phyloP scores from a whole-genome alignment of 2,113 vertebrate genomes.

The Percina caprodes region DNA sequence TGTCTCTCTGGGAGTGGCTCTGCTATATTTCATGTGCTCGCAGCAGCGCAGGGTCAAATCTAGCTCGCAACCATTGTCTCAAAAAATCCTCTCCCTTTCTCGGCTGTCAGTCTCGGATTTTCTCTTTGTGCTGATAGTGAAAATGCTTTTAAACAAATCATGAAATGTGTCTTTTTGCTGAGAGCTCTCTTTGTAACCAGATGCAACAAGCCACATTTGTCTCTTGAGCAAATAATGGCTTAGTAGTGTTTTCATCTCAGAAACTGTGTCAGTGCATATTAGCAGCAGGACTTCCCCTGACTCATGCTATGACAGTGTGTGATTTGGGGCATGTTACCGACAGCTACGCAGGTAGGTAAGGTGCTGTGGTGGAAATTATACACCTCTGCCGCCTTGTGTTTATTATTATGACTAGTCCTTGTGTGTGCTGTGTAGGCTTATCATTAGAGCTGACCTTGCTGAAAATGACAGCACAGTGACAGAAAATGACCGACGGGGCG shows the following conservation, averaged over 20 bases:
- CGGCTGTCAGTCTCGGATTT: background rate
- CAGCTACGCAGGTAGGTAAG: constrained; percentile 51
- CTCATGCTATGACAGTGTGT: constrained; percentile 60
- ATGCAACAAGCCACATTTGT: constrained; percentile 27
- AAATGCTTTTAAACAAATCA: constrained; percentile 28
- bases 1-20: constrained; percentile 44
- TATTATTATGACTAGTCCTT: constrained; percentile 69
- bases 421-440: constrained; percentile 47
- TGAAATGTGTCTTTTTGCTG: constrained; percentile 5
- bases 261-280: constrained; percentile 56
- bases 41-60: constrained; percentile 34
- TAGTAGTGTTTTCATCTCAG: constrained; percentile 49
- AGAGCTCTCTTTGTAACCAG: constrained; percentile 27
- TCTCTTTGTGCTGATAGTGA: background rate
- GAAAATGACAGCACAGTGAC: constrained; percentile 55
- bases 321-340: constrained; percentile 63
- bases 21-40: constrained; percentile 39
- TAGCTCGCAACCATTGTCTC: constrained; percentile 26
- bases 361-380: constrained; percentile 61
- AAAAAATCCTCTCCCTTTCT: constrained; percentile 1
- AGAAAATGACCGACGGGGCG: constrained; percentile 40
- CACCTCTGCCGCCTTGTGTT: constrained; percentile 50
- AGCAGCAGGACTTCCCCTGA: constrained; percentile 66
- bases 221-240: constrained; percentile 41
- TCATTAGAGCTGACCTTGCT: constrained; percentile 75